Evolutionary conservation across 2,113 vertebrate genomes (phyloP), one percentile per base, ranked within the genome.

Genomic region (Jacana jacana): DNA sequence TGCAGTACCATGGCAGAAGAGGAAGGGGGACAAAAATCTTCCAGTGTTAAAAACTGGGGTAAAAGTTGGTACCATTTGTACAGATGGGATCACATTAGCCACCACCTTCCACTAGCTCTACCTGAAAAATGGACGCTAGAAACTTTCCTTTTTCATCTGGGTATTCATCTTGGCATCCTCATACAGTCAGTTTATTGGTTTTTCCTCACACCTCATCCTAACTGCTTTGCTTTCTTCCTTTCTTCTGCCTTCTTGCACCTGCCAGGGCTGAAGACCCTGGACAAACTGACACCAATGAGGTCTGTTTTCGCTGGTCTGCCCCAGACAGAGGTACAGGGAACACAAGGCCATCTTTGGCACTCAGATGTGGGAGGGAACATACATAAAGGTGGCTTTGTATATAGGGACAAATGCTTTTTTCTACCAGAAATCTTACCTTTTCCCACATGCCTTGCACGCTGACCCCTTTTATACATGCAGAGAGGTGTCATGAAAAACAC

Each of bases 101-200:
- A 1, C 18, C 31, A 61, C 37, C 24, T 73, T 57, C 66, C 10
- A 40, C 16, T 65, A 64, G 22, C 23, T 44, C 73, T 7, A 37
- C 14, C 15, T 72, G 72, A 69, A 81, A 92, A 86, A 65, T 13
- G 3, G 76, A 95, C 76, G 27, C 17, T 55, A 57, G 27, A 71
- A 84, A 76, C 35, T 57, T 54, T 24, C 17, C 22, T 46, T 63
- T 78, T 73, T 52, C 4, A 1, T 4, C 35, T 35, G 8, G 10
- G 6, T 35, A n/a, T 81, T 88, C 42, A 78, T 42, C 27, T 18
- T 37, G 66, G 12, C 42, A n/a, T 83, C 71, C 58, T 86, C 77
- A 22, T 4, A 44, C 0, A 0, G 49, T 54, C 52, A n/a, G 18
- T 40, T 68, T 37, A 25, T 15, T 25, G 8, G 4, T 22, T 66